Evolutionary conservation across 2,797 vertebrate species (phyloP), one percentile per base, ranked within the genome.

Genomic region (Sylvilagus floridanus): DNA sequence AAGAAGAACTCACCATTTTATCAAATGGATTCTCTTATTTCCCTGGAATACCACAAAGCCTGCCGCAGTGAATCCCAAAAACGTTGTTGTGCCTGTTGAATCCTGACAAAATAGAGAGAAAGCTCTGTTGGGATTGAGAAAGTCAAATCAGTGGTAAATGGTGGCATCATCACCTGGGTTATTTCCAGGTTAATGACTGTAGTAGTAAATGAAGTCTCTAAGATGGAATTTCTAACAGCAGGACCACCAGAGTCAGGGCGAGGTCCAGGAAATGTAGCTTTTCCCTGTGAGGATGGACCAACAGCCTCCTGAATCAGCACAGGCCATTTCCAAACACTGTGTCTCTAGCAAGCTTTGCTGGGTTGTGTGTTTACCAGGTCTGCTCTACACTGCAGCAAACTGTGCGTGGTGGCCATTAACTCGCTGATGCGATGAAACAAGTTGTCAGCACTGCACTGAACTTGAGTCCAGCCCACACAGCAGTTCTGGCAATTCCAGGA

Each of bases 31-130:
- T 97, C 99, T 99, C 98, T 99, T 99, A 98, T 99, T 99, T 97
- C 99, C 99, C 97, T 99, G 99, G 98, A 99, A 99, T 96, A 99
- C 99, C 95, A 99, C 99, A 98, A 99, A 99, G 82, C 99, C 99
- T 71, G 98, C 98, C 95, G 99, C 99, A 82, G 99, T 99, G 97
- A 99, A 99, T 90, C 99, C 99, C 84, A 99, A 98, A 98, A 99
- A 99, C 17, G 99, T 99, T 78, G 99, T 99, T 54, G 98, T 99
- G 84, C 99, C 99, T 1, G 98, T 99, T 95, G 99, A 99, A 98
- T 99, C 99, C 99, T 99, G 97, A 96, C 96, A 81, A n/a, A 95
- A 85, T 90, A 97, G 30, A 97, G 84, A 81, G 73, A 82, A 96
- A 81, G 96, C 95, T 52, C 16, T 85, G 54, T 89, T 87, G 73